These are phyloP conservation scores for Neoseiulus cucumeris DNA, from an alignment of 1,140 invertebrate genomes.

Conservation along the genomic window DNA sequence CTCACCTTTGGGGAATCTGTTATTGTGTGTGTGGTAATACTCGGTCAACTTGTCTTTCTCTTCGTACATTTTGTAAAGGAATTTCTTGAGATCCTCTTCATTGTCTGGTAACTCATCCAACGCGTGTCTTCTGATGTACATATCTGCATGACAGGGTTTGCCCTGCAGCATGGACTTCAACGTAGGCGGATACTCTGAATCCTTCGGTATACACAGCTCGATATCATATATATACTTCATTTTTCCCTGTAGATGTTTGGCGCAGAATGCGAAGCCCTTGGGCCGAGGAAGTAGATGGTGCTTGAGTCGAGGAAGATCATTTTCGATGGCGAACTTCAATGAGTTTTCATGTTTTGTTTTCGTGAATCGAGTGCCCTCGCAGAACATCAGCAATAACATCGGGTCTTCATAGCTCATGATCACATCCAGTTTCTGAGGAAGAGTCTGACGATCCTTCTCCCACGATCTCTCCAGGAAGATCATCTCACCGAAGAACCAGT, in stretches of 20 bases:
- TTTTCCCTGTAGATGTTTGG: constrained; percentile 19
- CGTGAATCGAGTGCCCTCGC: constrained; percentile 84
- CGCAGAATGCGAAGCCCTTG: constrained; percentile 47
- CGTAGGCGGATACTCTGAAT: constrained; percentile 40
- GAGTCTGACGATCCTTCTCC: constrained; percentile 62
- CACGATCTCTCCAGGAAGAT: constrained; percentile 77
- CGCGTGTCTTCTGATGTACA: constrained; percentile 59
- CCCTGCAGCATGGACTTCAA: constrained; percentile 53
- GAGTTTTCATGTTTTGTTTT: constrained; percentile 63
- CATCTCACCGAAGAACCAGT: constrained; percentile 78
- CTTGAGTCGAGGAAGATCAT: constrained; percentile 60
- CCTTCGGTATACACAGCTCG: constrained; percentile 19
- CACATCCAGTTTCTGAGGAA: constrained; percentile 53
- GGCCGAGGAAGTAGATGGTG: constrained; percentile 80
- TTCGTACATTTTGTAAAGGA: constrained; percentile 57
- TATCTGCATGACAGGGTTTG: constrained; percentile 45
- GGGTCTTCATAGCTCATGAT: constrained; percentile 66
- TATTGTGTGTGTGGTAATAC: constrained; percentile 2
- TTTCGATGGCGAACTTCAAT: constrained; percentile 62
- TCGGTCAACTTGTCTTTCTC: constrained; percentile 40
- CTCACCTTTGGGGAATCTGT: not conserved
- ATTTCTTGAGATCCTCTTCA: constrained; percentile 52
- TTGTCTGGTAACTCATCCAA: constrained; percentile 54
- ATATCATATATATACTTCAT: constrained; percentile 20
- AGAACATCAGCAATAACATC: constrained; percentile 71